Evolutionary conservation across 2,888 invertebrate genomes (phyloP), one percentile per base, ranked within the genome.

Genomic region (Tupiocoris notatus): DNA sequence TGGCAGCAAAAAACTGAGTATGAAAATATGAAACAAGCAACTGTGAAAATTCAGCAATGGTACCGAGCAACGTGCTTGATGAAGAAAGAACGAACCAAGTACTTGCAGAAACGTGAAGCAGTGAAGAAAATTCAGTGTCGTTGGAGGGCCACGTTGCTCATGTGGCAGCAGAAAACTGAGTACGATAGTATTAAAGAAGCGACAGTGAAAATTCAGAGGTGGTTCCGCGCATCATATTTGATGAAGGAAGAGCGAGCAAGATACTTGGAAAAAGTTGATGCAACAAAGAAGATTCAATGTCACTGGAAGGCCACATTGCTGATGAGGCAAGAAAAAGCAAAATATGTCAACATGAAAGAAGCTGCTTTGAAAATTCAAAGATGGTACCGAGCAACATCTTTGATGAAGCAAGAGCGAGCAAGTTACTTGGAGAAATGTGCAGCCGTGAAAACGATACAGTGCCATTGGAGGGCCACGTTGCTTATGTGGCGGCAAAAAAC

Each of bases 401-500:
- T 16, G 7, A 20, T 17, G 6, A 56, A 12, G 23, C 54, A 56
- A 21, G 54, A 67, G n/a, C 1, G 71, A 9, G 25, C 3, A 23
- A n/a, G 58, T n/a, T 70, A 70, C 57, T 18, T 2, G 24, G 20
- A 6, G 2, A 2, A 2, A 16, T 17, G 21, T 20, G 12, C n/a
- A 22, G 76, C 78, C 1, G 73, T 66, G 1, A 22, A 61, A 16
- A 65, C 1, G 18, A 71, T 78, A 1, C 77, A 78, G 58, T 18
- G 24, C 1, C 20, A 24, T 24, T 78, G 68, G 56, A 64, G 54
- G 71, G 12, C 24, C 18, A 80, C 82, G 21, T 80, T 82, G 83
- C 83, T 58, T 62, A 83, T 82, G 82, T 79, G 80, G 25, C 79
- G 82, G 9, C 79, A 82, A 25, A 81, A 81, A 0, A 76, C 77